Percentiles rank a stretch among this genome's conserved stretches.
Conservation (phyloP, 2,113 vertebrate genomes). For the Capreolus pygargus region DNA sequence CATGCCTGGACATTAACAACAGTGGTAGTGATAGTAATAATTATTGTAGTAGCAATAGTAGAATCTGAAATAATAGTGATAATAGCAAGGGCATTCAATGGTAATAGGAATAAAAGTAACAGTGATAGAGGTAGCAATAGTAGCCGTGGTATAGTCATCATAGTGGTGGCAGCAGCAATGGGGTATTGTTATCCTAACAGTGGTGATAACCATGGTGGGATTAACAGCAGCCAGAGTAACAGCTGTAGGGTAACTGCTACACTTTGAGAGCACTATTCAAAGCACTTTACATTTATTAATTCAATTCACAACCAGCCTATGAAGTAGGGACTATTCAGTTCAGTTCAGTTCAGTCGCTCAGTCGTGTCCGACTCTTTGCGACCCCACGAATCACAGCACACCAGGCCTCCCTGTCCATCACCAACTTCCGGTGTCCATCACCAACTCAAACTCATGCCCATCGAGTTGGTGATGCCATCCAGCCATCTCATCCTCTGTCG, state of each 20-base stretch:
- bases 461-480: too few species aligned
- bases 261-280: background rate
- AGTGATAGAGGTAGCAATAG: background rate
- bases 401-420: too few species aligned
- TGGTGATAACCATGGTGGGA: background rate
- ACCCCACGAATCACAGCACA: too few species aligned
- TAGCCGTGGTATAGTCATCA: fast-evolving
- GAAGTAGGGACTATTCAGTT: background rate
- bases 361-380: too few species aligned
- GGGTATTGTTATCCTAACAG: too few species aligned
- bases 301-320: background rate
- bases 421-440: too few species aligned
- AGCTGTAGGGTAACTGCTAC: background rate
- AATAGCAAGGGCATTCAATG: background rate
- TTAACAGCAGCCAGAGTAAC: fast-evolving
- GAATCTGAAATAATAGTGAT: background rate
- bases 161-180: background rate
- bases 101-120: background rate
- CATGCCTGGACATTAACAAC: fast-evolving
- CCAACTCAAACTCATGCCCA: too few species aligned
- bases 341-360: too few species aligned
- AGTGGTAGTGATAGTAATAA: background rate
- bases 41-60: background rate
- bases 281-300: background rate
- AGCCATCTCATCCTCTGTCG: too few species aligned